These are phyloP conservation scores for Lepidocyrtoides sp. DNA, from an alignment of 2,888 invertebrate genomes.

Conservation along the genomic window DNA sequence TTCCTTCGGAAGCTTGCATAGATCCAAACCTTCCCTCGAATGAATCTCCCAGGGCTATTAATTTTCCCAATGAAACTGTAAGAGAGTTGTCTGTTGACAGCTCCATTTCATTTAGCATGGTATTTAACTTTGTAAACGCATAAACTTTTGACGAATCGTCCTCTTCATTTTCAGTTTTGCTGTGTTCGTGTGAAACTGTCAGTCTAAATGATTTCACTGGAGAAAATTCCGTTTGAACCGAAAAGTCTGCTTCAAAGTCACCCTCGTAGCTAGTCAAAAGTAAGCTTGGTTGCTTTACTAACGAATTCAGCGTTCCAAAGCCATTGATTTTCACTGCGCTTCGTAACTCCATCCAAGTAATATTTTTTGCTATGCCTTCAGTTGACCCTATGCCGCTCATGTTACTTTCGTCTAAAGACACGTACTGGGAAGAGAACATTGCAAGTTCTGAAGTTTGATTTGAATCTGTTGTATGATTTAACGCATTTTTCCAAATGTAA, in stretches of 20 bases:
- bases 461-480: constrained; percentile 53
- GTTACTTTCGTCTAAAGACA: constrained; percentile 1
- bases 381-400: neutral
- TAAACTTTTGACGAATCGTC: neutral
- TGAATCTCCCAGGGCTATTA: neutral
- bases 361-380: neutral
- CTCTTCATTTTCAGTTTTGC: constrained; percentile 47
- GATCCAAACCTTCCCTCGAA: neutral
- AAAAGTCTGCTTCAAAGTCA: neutral
- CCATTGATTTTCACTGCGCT: constrained; percentile 25
- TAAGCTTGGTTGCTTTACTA: constrained; percentile 16
- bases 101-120: constrained; percentile 29
- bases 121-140: constrained; percentile 27
- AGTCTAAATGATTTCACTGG: constrained; percentile 47
- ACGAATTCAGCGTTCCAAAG: constrained; percentile 15
- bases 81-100: constrained; percentile 29
- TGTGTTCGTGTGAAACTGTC: constrained; percentile 29
- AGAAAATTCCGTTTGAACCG: constrained; percentile 44
- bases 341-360: constrained; percentile 60
- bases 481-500: constrained; percentile 42
- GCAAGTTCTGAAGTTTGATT: constrained; percentile 34
- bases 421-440: constrained; percentile 44
- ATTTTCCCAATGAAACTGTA: neutral
- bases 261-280: neutral
- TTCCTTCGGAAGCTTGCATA: too few species aligned